Conservation (phyloP, 2,113 vertebrate species). For the Talpa occidentalis region DNA sequence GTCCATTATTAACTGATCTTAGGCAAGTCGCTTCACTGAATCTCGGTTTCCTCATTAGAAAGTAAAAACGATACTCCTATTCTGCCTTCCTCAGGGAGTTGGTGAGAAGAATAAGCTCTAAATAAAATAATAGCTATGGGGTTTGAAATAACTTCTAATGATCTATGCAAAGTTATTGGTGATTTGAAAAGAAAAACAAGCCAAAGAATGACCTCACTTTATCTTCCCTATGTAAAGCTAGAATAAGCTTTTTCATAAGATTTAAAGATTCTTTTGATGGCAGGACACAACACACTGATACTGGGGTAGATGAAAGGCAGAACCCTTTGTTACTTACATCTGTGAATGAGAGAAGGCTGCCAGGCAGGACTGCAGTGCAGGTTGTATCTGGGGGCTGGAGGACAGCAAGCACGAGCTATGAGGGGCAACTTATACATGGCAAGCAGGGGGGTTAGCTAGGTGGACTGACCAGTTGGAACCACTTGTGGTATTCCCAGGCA, state of each 20-base stretch:
- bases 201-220: neutral
- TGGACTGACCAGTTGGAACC: neutral
- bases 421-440: neutral
- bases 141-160: neutral
- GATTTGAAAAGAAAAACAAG: conserved; percentile 18
- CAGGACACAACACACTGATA: neutral
- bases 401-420: neutral
- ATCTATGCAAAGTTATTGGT: neutral
- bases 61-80: neutral
- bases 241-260: neutral
- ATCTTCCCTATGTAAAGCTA: neutral
- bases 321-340: neutral
- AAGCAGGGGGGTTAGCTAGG: neutral
- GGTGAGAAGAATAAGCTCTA: neutral
- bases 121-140: neutral
- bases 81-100: neutral
- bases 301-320: neutral
- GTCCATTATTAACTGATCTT: neutral
- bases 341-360: neutral
- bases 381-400: neutral
- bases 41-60: neutral
- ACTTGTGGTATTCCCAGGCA: neutral
- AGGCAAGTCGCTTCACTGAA: neutral
- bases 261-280: neutral
- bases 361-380: neutral